A percentile compares a stretch with the other conserved stretches of the same genome.
Conservation (phyloP, 2,888 invertebrate species). For the Torymus tubicola region DNA sequence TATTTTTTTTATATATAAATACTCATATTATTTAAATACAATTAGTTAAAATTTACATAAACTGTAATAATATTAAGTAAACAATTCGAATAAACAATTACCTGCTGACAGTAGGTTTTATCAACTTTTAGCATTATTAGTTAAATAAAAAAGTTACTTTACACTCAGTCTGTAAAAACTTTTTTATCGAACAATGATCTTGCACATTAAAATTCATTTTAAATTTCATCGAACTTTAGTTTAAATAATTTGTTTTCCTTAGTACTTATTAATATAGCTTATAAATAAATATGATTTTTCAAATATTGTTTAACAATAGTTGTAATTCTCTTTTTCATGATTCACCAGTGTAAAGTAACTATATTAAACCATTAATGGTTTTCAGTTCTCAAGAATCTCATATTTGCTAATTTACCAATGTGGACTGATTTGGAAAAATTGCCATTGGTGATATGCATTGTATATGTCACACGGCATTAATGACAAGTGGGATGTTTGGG, state of each 20-base stretch:
- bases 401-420: conserved; percentile 77
- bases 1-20: conserved; percentile 8
- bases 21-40: conserved; percentile 18
- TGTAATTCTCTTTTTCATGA: no score
- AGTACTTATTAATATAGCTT: background rate
- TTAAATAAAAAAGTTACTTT: conserved; percentile 33
- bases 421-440: conserved; percentile 86
- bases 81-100: conserved; percentile 30
- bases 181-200: conserved; percentile 38
- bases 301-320: background rate
- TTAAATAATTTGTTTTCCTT: no score
- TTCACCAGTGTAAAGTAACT: conserved; percentile 6
- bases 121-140: conserved; percentile 4
- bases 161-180: conserved; percentile 24
- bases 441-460: conserved; percentile 94
- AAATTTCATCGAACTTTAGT: no score
- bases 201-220: no score
- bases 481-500: conserved; percentile 86
- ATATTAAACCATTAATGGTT: background rate
- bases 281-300: background rate
- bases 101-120: conserved; percentile 9
- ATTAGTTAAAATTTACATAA: conserved; percentile 29
- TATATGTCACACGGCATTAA: conserved; percentile 90
- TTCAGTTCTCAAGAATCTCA: background rate
- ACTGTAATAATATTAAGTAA: conserved; percentile 28